Conservation (phyloP, 1,140 invertebrate species). For the Carposina sasakii region DNA sequence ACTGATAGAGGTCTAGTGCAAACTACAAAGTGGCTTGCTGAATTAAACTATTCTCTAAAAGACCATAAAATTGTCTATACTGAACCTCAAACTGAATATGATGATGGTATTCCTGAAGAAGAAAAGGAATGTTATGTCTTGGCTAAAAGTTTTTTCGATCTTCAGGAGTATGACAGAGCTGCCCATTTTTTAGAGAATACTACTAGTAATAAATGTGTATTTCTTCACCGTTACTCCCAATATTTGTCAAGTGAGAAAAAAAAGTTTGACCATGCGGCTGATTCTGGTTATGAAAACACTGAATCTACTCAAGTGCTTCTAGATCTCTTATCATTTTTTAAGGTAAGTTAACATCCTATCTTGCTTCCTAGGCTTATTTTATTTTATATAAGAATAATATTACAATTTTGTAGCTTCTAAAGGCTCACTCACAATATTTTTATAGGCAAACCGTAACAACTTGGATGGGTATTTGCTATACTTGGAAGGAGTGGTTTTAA, state of each 20-base stretch:
- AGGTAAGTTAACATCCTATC: conserved; percentile 39
- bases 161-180: conserved; percentile 93
- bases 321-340: conserved; percentile 62
- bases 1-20: conserved; percentile 80
- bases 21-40: conserved; percentile 88
- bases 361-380: too few relatives aligned
- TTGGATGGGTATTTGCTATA: conserved; percentile 93
- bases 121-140: conserved; percentile 84
- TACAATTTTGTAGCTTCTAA: background rate
- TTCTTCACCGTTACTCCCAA: conserved; percentile 88
- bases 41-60: conserved; percentile 84
- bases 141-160: conserved; percentile 93
- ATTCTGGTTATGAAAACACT: conserved; percentile 74
- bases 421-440: conserved; percentile 74
- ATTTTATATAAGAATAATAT: conserved; percentile 9
- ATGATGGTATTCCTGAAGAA: conserved; percentile 60
- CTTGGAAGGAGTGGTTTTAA: conserved; percentile 92
- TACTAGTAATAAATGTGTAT: conserved; percentile 76
- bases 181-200: conserved; percentile 87
- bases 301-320: conserved; percentile 60
- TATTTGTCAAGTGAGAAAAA: conserved; percentile 94
- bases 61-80: conserved; percentile 74
- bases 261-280: conserved; percentile 87
- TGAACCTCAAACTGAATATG: conserved; percentile 47
- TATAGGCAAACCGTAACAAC: conserved; percentile 75